Evolutionary conservation across 2,797 vertebrate species (phyloP).

Genomic region (Gobio occitaniae): DNA sequence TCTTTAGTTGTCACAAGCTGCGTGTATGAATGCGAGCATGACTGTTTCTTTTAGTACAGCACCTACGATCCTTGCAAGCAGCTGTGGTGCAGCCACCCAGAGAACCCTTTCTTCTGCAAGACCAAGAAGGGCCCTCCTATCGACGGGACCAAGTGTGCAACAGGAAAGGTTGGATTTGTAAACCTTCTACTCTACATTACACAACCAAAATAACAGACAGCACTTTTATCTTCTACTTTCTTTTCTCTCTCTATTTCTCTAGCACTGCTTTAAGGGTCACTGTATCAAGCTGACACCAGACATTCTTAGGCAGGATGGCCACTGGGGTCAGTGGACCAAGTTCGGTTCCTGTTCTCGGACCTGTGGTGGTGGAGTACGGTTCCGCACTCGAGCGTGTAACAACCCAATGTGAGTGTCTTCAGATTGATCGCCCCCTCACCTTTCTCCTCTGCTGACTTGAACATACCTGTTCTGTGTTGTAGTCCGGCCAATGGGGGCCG

Average conservation of each 20-base stretch:
- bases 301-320: conserved; percentile 91
- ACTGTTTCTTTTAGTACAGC: conserved; percentile 85
- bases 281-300: conserved; percentile 93
- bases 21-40: conserved; percentile 58
- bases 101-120: conserved; percentile 96
- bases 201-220: neutral
- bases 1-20: conserved; percentile 23
- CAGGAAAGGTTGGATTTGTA: conserved; percentile 85
- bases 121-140: conserved; percentile 96
- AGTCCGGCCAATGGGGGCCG: conserved; percentile 94
- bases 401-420: conserved; percentile 87
- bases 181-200: neutral
- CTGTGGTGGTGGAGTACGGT: conserved; percentile 89
- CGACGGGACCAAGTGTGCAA: conserved; percentile 92
- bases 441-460: neutral
- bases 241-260: conserved; percentile 14
- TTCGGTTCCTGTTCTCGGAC: conserved; percentile 92
- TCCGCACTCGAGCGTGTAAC: conserved; percentile 88
- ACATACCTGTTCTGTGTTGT: conserved; percentile 48
- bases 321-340: conserved; percentile 92
- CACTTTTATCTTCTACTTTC: neutral
- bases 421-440: neutral
- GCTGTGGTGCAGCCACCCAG: conserved; percentile 94
- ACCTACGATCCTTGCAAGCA: conserved; percentile 94
- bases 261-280: conserved; percentile 95